These are phyloP conservation scores for Synergus japonicus DNA, from an alignment of 2,888 invertebrate species.

Conservation along the genomic window DNA sequence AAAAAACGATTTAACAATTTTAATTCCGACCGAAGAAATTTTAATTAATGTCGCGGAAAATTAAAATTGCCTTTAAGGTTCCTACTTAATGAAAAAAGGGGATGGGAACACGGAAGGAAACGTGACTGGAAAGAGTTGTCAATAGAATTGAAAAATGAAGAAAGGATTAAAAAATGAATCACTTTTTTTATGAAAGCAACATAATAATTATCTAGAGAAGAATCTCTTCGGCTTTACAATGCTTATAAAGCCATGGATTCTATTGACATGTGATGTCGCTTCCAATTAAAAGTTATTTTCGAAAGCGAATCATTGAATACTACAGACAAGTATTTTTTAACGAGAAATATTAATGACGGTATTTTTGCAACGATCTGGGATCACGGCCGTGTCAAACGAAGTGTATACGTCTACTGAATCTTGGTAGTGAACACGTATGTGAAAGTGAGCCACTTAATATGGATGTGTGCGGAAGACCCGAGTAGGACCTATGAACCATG, in stretches of 20 bases:
- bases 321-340: conserved; percentile 14
- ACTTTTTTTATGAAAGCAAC: neutral
- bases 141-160: neutral
- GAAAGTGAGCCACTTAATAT: conserved; percentile 70
- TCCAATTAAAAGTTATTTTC: conserved; percentile 8
- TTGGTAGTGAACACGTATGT: conserved; percentile 49
- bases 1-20: too few relatives aligned
- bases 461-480: conserved; percentile 68
- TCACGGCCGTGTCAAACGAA: conserved; percentile 57
- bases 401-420: conserved; percentile 14
- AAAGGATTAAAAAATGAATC: neutral
- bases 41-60: too few relatives aligned
- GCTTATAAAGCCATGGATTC: neutral
- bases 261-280: neutral
- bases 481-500: conserved; percentile 68
- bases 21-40: too few relatives aligned
- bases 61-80: too few relatives aligned
- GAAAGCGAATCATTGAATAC: conserved; percentile 9
- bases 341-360: conserved; percentile 38
- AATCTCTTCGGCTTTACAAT: neutral
- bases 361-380: conserved; percentile 55
- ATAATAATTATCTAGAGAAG: neutral
- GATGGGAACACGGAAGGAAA: too few relatives aligned
- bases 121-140: too few relatives aligned
- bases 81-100: too few relatives aligned